Percentiles rank a stretch among this genome's conserved stretches.
Conservation (phyloP, 2,888 invertebrate genomes). For the Xylota segnis region DNA sequence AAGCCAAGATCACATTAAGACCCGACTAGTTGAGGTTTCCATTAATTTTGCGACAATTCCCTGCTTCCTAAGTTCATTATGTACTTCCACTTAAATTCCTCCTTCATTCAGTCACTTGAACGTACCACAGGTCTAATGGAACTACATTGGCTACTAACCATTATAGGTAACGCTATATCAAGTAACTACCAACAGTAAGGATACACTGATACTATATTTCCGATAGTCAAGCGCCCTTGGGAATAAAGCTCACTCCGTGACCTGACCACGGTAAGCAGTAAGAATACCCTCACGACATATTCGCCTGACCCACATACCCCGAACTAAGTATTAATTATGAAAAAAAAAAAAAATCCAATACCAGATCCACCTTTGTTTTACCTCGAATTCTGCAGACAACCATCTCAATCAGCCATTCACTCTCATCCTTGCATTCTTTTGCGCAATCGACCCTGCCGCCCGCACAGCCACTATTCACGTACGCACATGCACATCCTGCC, state of each 20-base stretch:
- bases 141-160: no score
- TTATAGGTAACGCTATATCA: no score
- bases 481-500: conserved; percentile 7
- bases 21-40: no score
- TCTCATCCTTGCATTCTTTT: conserved; percentile 43
- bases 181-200: no score
- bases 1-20: no score
- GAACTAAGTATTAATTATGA: neutral
- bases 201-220: no score
- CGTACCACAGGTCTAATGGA: no score
- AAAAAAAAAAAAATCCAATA: neutral
- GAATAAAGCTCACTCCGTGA: neutral
- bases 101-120: no score
- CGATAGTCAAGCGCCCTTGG: no score
- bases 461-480: neutral
- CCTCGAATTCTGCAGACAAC: conserved; percentile 28
- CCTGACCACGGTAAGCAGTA: neutral
- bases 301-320: neutral
- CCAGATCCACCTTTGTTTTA: conserved; percentile 5
- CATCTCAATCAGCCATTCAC: conserved; percentile 37
- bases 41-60: no score
- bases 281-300: neutral
- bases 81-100: no score
- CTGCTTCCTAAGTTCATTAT: no score
- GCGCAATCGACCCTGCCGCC: neutral